Conservation (phyloP, 1,140 invertebrate genomes). For the Acyrthosiphon pisum region DNA sequence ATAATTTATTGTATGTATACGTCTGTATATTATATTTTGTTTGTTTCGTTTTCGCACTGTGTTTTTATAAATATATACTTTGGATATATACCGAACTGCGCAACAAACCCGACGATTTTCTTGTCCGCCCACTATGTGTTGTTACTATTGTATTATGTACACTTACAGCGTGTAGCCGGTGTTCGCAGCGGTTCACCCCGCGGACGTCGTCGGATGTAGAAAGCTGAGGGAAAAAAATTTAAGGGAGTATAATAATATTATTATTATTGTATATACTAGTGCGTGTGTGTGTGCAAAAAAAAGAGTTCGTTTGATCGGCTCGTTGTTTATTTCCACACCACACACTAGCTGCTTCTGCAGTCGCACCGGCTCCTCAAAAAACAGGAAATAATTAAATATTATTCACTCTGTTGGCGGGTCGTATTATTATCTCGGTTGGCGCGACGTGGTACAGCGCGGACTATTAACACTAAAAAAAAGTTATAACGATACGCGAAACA, state of each 20-base stretch:
- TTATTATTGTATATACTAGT: background rate
- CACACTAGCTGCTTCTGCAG: background rate
- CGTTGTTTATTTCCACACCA: slow-evolving; percentile 48
- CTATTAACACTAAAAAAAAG: slow-evolving; percentile 24
- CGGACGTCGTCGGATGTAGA: background rate
- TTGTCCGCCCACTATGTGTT: slow-evolving; percentile 33
- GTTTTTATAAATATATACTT: background rate
- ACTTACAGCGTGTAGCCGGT: background rate
- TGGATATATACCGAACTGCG: background rate
- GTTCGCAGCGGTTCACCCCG: slow-evolving; percentile 2
- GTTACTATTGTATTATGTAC: background rate
- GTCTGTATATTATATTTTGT: background rate
- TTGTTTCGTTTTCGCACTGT: background rate
- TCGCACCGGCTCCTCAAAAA: background rate
- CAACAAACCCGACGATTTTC: slow-evolving; percentile 44
- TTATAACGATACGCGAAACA: slow-evolving; percentile 52
- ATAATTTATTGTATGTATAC: background rate
- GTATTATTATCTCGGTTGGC: slow-evolving; percentile 51
- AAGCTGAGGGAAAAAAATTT: background rate
- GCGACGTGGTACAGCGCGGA: background rate
- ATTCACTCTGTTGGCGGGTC: background rate
- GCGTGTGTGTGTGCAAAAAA: background rate
- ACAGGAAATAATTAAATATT: slow-evolving; percentile 57
- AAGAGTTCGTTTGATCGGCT: slow-evolving; percentile 48
- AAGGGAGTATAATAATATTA: slow-evolving; percentile 23